Evolutionary conservation across 2,888 invertebrate genomes (phyloP).

Genomic region (Epiblema foenella): DNA sequence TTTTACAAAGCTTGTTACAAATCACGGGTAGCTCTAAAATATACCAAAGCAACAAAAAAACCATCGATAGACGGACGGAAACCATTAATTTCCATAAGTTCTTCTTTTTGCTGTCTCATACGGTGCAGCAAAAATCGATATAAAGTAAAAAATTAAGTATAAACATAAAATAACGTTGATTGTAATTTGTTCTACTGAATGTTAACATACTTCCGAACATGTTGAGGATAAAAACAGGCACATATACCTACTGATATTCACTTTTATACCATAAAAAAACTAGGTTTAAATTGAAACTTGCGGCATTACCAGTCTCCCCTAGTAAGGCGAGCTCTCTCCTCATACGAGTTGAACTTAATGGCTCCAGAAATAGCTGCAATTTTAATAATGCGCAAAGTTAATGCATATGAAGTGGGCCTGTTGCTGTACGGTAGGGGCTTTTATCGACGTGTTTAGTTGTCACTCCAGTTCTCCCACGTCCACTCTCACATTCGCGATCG

Average conservation of each 20-base stretch:
- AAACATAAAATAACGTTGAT: background rate
- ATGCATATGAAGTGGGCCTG: conserved; percentile 59
- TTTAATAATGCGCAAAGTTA: conserved; percentile 67
- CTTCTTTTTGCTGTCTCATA: background rate
- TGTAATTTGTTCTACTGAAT: background rate
- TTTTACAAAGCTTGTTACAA: background rate
- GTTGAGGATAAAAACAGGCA: background rate
- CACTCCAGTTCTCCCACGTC: conserved; percentile 81
- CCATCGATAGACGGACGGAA: background rate
- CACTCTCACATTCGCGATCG: conserved; percentile 59
- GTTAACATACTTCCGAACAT: background rate
- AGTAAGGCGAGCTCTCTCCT: conserved; percentile 33
- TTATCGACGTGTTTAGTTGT: conserved; percentile 59
- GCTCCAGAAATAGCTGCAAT: conserved; percentile 64
- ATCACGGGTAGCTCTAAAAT: background rate
- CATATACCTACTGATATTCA: background rate
- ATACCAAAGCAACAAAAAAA: background rate
- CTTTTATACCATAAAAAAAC: conserved; percentile 22
- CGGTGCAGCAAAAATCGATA: background rate
- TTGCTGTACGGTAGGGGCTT: conserved; percentile 55
- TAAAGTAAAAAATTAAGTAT: background rate
- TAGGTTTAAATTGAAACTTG: conserved; percentile 28
- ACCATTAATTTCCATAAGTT: background rate
- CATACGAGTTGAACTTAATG: conserved; percentile 54
- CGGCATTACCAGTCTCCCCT: conserved; percentile 27